Evolutionary conservation across 2,797 vertebrate genomes (phyloP).

Genomic region (Xyrichtys novacula): DNA sequence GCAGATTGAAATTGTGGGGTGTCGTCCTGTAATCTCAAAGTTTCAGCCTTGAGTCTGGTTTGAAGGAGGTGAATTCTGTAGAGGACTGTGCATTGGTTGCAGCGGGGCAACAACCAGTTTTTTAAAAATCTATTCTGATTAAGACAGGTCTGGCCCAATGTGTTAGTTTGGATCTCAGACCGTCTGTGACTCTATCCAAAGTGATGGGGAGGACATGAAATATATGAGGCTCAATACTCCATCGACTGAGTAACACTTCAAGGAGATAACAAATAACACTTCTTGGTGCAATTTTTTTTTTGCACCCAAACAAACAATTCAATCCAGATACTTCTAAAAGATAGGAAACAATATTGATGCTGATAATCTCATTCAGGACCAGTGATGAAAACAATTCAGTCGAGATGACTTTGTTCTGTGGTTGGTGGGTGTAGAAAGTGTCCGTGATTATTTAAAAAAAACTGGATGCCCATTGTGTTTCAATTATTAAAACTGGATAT

Average conservation of each 20-base stretch:
- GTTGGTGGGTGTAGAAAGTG: slow-evolving; percentile 4
- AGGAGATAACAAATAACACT: slow-evolving; percentile 22
- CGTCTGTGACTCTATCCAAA: not conserved
- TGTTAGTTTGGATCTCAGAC: not conserved
- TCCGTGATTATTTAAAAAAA: slow-evolving; percentile 44
- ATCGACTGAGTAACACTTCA: slow-evolving; percentile 15
- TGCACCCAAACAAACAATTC: slow-evolving; percentile 33
- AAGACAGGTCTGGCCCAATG: slow-evolving; percentile 16
- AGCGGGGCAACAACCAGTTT: not conserved
- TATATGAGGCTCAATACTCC: slow-evolving; percentile 22
- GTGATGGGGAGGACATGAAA: slow-evolving; percentile 11
- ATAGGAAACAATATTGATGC: not conserved
- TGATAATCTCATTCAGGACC: slow-evolving; percentile 7
- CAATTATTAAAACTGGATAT: slow-evolving; percentile 40
- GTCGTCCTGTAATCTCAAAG: slow-evolving; percentile 5
- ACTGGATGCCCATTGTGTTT: not conserved
- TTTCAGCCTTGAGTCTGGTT: slow-evolving; percentile 22
- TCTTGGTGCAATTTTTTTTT: slow-evolving; percentile 15
- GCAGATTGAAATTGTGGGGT: not conserved
- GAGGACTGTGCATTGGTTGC: not conserved
- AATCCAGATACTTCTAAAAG: slow-evolving; percentile 12
- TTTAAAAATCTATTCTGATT: slow-evolving; percentile 15
- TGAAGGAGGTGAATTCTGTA: slow-evolving; percentile 9
- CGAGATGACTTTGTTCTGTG: slow-evolving; percentile 4
- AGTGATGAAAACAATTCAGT: not conserved